These are phyloP conservation scores for Pseudoips prasinana DNA, from an alignment of 2,888 invertebrate genomes.

Conservation along the genomic window DNA sequence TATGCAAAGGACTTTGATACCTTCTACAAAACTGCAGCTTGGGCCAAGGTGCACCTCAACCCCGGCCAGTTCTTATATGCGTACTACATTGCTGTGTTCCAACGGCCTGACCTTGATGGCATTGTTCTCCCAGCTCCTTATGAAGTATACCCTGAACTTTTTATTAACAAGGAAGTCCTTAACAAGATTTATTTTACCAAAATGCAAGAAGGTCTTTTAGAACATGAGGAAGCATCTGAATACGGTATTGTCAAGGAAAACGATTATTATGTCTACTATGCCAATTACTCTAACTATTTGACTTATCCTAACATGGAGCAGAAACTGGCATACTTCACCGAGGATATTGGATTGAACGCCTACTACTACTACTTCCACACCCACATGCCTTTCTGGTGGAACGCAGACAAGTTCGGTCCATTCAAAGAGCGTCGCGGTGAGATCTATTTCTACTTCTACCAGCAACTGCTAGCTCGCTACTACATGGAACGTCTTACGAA, in stretches of 20 bases:
- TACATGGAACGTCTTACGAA: slow-evolving; percentile 86
- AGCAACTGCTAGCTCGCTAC: slow-evolving; percentile 86
- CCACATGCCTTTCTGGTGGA: slow-evolving; percentile 84
- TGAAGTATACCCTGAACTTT: slow-evolving; percentile 85
- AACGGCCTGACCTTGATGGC: slow-evolving; percentile 80
- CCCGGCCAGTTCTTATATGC: slow-evolving; percentile 84
- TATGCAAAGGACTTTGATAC: slow-evolving; percentile 83
- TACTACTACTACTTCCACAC: slow-evolving; percentile 85
- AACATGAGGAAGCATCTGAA: slow-evolving; percentile 50
- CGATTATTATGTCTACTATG: slow-evolving; percentile 72
- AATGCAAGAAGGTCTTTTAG: slow-evolving; percentile 53
- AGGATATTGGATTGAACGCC: slow-evolving; percentile 85
- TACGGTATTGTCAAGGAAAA: slow-evolving; percentile 64
- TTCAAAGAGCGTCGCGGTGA: slow-evolving; percentile 84
- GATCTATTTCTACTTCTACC: slow-evolving; percentile 84
- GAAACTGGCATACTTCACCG: slow-evolving; percentile 85
- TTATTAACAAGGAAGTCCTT: slow-evolving; percentile 82
- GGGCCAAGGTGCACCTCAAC: slow-evolving; percentile 82
- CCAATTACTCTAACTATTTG: slow-evolving; percentile 81
- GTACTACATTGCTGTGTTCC: slow-evolving; percentile 81
- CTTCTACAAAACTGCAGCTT: slow-evolving; percentile 82
- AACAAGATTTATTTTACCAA: slow-evolving; percentile 63
- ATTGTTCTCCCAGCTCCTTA: slow-evolving; percentile 85
- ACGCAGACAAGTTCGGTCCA: slow-evolving; percentile 69
- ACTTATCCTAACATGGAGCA: slow-evolving; percentile 80